Base-by-base conservation (phyloP, 2,797 vertebrate genomes). In the Neostethus bicornis region DNA sequence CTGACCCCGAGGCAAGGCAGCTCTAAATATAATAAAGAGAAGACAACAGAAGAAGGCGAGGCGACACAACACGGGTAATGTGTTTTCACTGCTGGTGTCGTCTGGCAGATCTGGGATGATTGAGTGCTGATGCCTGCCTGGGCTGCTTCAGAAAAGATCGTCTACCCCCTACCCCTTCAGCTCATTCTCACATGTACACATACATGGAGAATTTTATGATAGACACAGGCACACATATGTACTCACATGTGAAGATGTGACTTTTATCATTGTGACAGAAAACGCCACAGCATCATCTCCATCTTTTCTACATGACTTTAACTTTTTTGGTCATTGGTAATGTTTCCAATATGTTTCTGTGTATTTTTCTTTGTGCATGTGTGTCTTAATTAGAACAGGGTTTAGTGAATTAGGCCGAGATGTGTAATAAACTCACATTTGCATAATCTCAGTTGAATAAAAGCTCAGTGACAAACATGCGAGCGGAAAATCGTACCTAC, bases 61-160 rank as follows among this genome's bases (percentile, higher is more conserved):
- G 72, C 79, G 81, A 85, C 83, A 83, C 83, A 81, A 83, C 83
- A 81, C 41, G 75, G 80, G 82, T 90, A 90, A 89, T 91, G 89
- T 88, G 88, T 90, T 91, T 91, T 91, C 84, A 87, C 88, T 87
- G 89, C 87, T 86, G 87, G 86, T 88, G 90, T 92, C 87, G 83
- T 90, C 84, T 89, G 90, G 85, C 83, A 88, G 86, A 87, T 91
- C 84, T 77, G 73, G 68, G 62, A 86, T 87, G 88, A 91, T 87
- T 83, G 89, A 90, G 87, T 88, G 87, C 79, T 86, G 85, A 87
- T 87, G 86, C 84, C 87, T 87, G 82, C 80, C 81, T 83, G 84
- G 80, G 79, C 87, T 46, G 84, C 85, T 85, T 89, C 80, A 87
- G 75, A 89, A 79, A 83, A 81, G 62, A 86, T 83, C 82, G 63